Evolutionary conservation across 2,113 vertebrate species (phyloP).

Genomic region (Epinephelus cyanopodus): DNA sequence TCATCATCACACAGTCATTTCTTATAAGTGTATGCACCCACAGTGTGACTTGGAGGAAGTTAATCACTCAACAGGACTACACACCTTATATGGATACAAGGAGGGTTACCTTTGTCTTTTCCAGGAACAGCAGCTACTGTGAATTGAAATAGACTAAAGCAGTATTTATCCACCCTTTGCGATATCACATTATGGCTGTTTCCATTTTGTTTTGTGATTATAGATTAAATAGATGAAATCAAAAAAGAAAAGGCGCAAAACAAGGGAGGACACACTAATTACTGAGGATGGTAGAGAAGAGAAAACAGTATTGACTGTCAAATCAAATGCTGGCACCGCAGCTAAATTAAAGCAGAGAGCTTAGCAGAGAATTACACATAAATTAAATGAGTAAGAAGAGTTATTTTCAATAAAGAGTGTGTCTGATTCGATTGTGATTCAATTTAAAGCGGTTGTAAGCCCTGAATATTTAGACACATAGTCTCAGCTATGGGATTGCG

Average conservation of each 20-base stretch:
- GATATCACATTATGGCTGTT: neutral
- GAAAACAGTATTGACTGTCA: constrained; percentile 36
- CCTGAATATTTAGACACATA: constrained; percentile 22
- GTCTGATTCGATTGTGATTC: constrained; percentile 21
- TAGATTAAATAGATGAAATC: constrained; percentile 6
- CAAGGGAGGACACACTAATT: constrained; percentile 19
- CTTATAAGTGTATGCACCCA: neutral
- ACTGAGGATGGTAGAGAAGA: constrained; percentile 31
- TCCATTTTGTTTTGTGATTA: constrained; percentile 10
- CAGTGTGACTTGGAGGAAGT: neutral
- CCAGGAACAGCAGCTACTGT: neutral
- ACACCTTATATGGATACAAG: too few species aligned
- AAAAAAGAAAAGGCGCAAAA: neutral
- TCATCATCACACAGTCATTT: neutral
- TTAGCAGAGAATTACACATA: constrained; percentile 17
- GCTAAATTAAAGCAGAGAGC: constrained; percentile 27
- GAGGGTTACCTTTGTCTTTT: neutral
- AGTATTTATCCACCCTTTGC: neutral
- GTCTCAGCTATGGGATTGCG: constrained; percentile 11
- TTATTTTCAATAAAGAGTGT: constrained; percentile 22
- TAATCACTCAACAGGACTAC: neutral
- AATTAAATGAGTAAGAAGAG: constrained; percentile 26
- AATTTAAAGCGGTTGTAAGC: constrained; percentile 25
- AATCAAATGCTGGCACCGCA: constrained; percentile 23
- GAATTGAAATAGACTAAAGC: neutral